Evolutionary conservation across 2,888 invertebrate species (phyloP), one percentile per base, ranked within the genome.

Genomic region (Drosophila quinaria): DNA sequence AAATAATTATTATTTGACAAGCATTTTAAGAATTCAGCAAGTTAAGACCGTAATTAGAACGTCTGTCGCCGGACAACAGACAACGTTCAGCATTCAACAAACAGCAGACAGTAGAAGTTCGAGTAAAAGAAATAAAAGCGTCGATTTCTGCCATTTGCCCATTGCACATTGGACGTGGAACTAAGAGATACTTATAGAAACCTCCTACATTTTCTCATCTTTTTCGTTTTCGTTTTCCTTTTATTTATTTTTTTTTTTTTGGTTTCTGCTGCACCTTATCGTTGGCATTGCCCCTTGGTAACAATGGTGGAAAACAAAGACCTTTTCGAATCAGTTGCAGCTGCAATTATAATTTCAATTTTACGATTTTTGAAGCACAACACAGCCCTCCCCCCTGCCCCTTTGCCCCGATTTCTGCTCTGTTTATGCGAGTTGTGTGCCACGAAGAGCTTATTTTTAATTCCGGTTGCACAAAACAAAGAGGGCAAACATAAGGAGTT

Each of bases 281-380:
- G 39, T 60, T 42, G 6, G 4, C 13, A 35, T n/a, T n/a, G 25
- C 6, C 49, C 42, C 31, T 42, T 56, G 50, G 51, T 37, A 68
- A 71, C 72, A 69, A 79, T 65, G 64, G 54, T 13, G 49, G 62
- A 42, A 67, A 78, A 72, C 76, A 72, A 69, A 68, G 68, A 72
- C 50, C 52, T 35, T 46, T 69, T 68, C 69, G 76, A 87, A 87
- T 84, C 82, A 81, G 82, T 86, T 87, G 86, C 86, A 87, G 89
- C 63, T 73, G 89, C 86, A 86, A 86, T 89, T 86, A 86, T 87
- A 86, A 89, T 86, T 89, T 86, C 87, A 86, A 86, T 86, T 86
- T 86, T 87, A 89, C 87, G 86, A 81, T 78, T 87, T 81, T 76
- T 87, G 87, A 83, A 85, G 84, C 69, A 73, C 76, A 70, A 60